phyloP scores from a whole-genome alignment of 1,140 invertebrate genomes.

The Mizuhopecten yessoensis region DNA sequence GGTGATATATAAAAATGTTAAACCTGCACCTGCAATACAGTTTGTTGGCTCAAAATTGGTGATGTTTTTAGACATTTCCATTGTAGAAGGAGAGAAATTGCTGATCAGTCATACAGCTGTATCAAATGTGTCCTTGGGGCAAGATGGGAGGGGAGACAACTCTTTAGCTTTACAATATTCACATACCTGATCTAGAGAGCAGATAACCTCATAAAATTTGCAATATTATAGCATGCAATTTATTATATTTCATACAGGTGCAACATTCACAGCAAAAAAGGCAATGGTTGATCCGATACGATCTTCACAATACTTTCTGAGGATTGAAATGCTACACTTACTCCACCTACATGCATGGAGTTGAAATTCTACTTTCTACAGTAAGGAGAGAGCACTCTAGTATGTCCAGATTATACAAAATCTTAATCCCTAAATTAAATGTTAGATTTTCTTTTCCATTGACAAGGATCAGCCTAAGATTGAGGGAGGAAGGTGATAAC shows the following conservation, averaged over 20 bases:
- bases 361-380: too few species aligned
- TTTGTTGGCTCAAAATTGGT: neutral
- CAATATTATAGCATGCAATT: neutral
- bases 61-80: neutral
- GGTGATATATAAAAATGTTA: neutral
- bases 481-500: neutral
- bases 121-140: neutral
- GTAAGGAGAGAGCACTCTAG: neutral
- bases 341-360: neutral
- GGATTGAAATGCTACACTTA: neutral
- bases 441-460: neutral
- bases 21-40: neutral
- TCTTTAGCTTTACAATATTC: neutral
- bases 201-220: neutral
- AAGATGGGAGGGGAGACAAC: neutral
- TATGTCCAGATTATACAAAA: neutral
- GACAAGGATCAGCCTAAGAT: neutral
- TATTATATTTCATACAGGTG: neutral
- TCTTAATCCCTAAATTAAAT: neutral
- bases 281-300: neutral
- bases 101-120: neutral
- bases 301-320: neutral
- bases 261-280: neutral
- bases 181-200: neutral
- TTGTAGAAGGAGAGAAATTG: neutral